Conservation (phyloP, 2,113 vertebrate genomes). For the Chiloscyllium plagiosum region DNA sequence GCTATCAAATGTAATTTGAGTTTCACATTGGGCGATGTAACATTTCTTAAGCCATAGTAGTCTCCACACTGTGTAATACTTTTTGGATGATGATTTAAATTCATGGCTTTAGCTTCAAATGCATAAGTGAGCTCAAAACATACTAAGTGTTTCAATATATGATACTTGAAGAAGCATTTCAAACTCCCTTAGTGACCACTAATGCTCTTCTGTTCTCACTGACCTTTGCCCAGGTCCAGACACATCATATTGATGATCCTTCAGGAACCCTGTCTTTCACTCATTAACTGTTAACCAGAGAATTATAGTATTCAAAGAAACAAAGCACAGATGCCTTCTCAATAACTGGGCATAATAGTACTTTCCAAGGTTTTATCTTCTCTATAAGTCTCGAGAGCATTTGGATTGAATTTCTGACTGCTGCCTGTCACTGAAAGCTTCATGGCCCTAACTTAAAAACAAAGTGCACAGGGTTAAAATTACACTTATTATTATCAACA, state of each 20-base stretch:
- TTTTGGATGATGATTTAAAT: background rate
- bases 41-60: background rate
- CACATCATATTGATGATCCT: background rate
- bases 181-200: background rate
- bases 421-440: too few relatives aligned
- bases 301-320: background rate
- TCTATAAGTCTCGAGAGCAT: background rate
- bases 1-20: background rate
- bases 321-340: conserved; percentile 17
- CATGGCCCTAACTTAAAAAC: background rate
- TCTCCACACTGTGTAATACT: background rate
- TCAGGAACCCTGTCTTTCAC: background rate
- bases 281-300: background rate
- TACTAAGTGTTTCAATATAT: background rate
- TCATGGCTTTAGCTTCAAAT: background rate
- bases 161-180: background rate
- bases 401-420: background rate
- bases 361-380: background rate
- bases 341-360: background rate
- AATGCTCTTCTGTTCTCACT: background rate
- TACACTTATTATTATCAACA: conserved; percentile 1
- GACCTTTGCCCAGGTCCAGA: background rate
- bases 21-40: background rate
- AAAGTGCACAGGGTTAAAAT: conserved; percentile 30
- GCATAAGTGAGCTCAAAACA: too few relatives aligned